A percentile compares a stretch with the other conserved stretches of the same genome.
phyloP scores from a whole-genome alignment of 2,113 vertebrate genomes.

The Ciconia stormi region DNA sequence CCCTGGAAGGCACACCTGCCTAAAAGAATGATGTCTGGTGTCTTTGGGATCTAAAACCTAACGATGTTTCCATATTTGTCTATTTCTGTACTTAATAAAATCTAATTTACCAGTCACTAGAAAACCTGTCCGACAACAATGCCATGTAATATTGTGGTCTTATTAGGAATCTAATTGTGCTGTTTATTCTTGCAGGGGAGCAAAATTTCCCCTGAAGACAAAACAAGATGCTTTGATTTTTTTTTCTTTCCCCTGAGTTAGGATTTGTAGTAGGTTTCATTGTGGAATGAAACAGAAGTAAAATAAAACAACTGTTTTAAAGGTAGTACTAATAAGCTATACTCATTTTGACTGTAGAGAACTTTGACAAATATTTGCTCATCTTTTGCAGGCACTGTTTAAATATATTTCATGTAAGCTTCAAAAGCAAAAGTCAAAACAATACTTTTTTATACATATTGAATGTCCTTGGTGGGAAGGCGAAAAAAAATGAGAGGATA shows the following conservation, averaged over 20 bases:
- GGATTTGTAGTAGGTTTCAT: background rate
- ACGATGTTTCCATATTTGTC: background rate
- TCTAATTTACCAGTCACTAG: background rate
- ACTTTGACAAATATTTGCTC: background rate
- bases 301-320: background rate
- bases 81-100: slow-evolving; percentile 1
- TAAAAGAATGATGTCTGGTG: background rate
- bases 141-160: background rate
- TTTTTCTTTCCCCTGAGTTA: background rate
- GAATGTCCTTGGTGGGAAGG: background rate
- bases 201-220: background rate
- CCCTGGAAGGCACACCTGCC: slow-evolving; percentile 69
- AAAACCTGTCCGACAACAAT: background rate
- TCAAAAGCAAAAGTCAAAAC: background rate
- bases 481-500: background rate
- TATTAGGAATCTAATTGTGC: background rate
- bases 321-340: background rate
- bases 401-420: background rate
- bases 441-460: background rate
- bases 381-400: background rate
- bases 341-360: background rate
- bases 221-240: background rate
- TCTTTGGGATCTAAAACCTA: slow-evolving; percentile 8
- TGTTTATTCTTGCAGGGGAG: background rate
- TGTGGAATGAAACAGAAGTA: background rate